These are phyloP conservation scores for human DNA, from an alignment of 2,113 vertebrate species.

Conservation along the genomic window DNA sequence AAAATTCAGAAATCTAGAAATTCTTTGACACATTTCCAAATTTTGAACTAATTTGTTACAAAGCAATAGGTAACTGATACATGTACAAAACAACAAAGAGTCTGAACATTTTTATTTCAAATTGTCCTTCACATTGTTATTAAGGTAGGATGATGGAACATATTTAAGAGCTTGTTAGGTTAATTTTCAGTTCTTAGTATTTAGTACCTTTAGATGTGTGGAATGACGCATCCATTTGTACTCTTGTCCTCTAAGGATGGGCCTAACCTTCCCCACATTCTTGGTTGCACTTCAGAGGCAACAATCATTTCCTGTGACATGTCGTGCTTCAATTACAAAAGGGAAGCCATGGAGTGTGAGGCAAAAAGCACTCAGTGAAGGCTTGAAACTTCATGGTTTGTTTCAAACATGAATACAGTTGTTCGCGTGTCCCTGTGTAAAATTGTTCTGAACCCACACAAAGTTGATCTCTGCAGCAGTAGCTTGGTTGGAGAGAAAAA, in stretches of 20 bases:
- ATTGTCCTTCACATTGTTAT: not conserved
- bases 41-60: not conserved
- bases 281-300: not conserved
- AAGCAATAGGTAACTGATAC: not conserved
- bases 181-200: not conserved
- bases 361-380: not conserved
- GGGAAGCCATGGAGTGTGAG: not conserved
- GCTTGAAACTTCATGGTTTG: not conserved
- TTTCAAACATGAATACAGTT: too few relatives aligned
- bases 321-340: fast-evolving
- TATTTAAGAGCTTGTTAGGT: not conserved
- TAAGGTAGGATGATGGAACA: not conserved
- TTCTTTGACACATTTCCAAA: not conserved
- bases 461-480: not conserved
- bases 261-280: not conserved
- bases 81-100: not conserved
- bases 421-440: not conserved
- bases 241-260: not conserved
- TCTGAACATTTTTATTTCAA: not conserved
- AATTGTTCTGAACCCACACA: not conserved
- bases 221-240: not conserved
- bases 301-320: not conserved
- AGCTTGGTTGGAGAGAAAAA: not conserved
- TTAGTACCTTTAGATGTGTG: not conserved
- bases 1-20: not conserved